These are phyloP conservation scores for Dasypogon diadema DNA, from an alignment of 2,888 invertebrate genomes.

Conservation along the genomic window DNA sequence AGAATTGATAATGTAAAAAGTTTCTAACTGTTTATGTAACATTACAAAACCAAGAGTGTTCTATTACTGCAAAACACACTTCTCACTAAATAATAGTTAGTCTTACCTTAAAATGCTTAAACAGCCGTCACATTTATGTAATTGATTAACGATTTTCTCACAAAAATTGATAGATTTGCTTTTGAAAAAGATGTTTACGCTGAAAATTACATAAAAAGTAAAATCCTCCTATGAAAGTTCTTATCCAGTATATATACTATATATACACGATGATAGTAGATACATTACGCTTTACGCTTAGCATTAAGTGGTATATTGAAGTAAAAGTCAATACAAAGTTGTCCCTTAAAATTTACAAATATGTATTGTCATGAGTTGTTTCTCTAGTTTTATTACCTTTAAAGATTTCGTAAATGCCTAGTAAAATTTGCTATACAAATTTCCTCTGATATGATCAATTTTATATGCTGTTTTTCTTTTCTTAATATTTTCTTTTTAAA, in stretches of 20 bases:
- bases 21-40: too few species aligned
- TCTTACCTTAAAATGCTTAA: too few species aligned
- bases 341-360: slow-evolving; percentile 49
- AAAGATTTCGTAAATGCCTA: slow-evolving; percentile 28
- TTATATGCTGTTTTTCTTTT: neutral
- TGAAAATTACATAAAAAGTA: slow-evolving; percentile 45
- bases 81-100: too few species aligned
- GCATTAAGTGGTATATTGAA: slow-evolving; percentile 39
- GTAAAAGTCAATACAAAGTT: slow-evolving; percentile 50
- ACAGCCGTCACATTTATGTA: neutral
- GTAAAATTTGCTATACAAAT: slow-evolving; percentile 45
- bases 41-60: neutral
- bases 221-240: slow-evolving; percentile 26
- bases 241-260: slow-evolving; percentile 26
- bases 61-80: neutral
- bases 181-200: slow-evolving; percentile 13
- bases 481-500: neutral
- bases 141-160: neutral
- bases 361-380: slow-evolving; percentile 49
- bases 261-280: slow-evolving; percentile 40
- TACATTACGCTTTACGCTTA: slow-evolving; percentile 36
- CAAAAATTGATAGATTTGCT: too few species aligned
- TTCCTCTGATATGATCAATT: slow-evolving; percentile 36
- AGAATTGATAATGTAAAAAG: too few species aligned
- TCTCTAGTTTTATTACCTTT: slow-evolving; percentile 42